Conservation (phyloP, 2,797 vertebrate genomes). For the Pangasius larnaudii region DNA sequence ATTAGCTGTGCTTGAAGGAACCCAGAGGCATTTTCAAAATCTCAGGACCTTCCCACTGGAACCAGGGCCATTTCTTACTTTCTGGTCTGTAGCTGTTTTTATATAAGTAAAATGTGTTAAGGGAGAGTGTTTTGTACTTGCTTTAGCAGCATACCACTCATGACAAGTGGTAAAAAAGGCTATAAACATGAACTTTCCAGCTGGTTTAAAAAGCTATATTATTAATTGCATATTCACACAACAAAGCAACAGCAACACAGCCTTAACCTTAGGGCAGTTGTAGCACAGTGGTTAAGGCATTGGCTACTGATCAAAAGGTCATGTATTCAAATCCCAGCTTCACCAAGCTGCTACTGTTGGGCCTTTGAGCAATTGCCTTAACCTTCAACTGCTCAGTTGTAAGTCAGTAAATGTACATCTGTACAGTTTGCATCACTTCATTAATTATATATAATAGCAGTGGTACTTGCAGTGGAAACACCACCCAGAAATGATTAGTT, state of each 20-base stretch:
- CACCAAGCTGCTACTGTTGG: not conserved
- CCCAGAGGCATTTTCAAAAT: not conserved
- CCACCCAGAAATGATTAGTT: not conserved
- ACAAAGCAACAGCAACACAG: not conserved
- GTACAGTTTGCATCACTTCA: not conserved
- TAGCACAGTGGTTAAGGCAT: not conserved
- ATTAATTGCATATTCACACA: not conserved
- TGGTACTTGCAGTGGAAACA: not conserved
- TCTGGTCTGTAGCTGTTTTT: not conserved
- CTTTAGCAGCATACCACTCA: not conserved
- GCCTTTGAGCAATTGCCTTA: not conserved
- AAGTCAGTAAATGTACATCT: not conserved
- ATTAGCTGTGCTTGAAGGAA: slow-evolving; percentile 9
- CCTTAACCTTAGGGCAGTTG: not conserved
- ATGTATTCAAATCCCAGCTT: not conserved
- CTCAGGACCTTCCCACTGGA: not conserved
- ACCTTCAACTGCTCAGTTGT: not conserved
- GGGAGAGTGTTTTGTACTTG: not conserved
- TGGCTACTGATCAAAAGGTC: not conserved
- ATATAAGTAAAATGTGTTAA: not conserved
- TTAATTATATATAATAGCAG: not conserved
- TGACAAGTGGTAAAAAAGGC: not conserved
- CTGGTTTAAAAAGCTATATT: not conserved
- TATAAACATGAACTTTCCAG: not conserved
- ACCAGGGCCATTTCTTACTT: not conserved